These are phyloP conservation scores for Solenopsis invicta DNA, from an alignment of 1,140 invertebrate species.

Conservation along the genomic window DNA sequence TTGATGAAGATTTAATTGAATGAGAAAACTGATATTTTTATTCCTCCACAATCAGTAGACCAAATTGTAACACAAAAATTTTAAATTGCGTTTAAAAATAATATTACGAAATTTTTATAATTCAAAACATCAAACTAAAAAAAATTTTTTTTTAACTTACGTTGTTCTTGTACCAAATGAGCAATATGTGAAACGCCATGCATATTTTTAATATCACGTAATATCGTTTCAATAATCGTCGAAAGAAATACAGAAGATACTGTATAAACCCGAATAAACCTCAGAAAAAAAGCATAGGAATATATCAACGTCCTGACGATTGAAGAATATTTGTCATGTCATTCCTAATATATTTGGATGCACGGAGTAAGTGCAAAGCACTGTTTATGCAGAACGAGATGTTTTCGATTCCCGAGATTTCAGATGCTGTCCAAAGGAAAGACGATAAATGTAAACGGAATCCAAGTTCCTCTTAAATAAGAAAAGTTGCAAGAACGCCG, in stretches of 20 bases:
- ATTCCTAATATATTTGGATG: constrained; percentile 28
- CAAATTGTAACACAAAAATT: too few species aligned
- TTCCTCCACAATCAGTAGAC: too few species aligned
- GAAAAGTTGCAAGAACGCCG: constrained; percentile 27
- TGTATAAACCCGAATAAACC: not conserved
- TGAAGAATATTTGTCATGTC: constrained; percentile 29
- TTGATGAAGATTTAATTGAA: too few species aligned
- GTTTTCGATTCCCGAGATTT: constrained; percentile 39
- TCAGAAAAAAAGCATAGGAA: not conserved
- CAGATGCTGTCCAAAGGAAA: not conserved
- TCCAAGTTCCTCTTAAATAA: constrained; percentile 9
- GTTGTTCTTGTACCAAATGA: too few species aligned
- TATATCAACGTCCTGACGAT: constrained; percentile 12
- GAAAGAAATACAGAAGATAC: not conserved
- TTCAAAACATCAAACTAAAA: too few species aligned
- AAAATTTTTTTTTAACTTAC: too few species aligned
- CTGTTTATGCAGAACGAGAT: constrained; percentile 24
- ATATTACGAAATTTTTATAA: too few species aligned
- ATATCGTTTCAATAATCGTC: not conserved
- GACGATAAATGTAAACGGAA: constrained; percentile 31
- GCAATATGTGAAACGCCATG: not conserved
- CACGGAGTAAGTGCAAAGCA: not conserved
- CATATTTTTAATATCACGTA: not conserved
- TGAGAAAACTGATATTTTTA: too few species aligned
- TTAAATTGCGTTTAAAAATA: too few species aligned